A percentile compares a stretch with the other conserved stretches of the same genome.
phyloP scores from a whole-genome alignment of 2,888 invertebrate species.

The Mesodorylaimus sp. region DNA sequence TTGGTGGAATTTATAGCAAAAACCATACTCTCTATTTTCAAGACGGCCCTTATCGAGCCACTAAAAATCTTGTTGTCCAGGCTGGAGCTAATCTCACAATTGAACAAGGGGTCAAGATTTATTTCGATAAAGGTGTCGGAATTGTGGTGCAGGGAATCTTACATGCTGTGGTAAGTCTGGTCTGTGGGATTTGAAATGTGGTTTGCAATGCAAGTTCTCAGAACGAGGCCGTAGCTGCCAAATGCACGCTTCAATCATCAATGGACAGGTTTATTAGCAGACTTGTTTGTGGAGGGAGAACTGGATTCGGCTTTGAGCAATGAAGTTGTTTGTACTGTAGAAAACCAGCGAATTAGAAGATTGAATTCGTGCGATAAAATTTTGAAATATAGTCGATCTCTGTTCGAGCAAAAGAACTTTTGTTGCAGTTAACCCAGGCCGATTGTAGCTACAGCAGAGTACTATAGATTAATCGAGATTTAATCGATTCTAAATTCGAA shows the following conservation, averaged over 20 bases:
- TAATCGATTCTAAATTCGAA: too few species aligned
- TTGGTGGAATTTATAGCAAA: slow-evolving; percentile 23
- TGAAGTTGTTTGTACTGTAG: too few species aligned
- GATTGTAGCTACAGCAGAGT: too few species aligned
- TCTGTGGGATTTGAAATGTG: slow-evolving; percentile 11
- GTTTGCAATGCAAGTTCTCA: not conserved
- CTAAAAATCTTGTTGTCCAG: slow-evolving; percentile 49
- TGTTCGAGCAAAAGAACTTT: too few species aligned
- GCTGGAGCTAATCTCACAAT: slow-evolving; percentile 58
- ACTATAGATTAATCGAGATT: too few species aligned
- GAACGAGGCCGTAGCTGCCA: not conserved
- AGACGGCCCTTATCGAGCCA: slow-evolving; percentile 24
- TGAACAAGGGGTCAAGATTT: slow-evolving; percentile 70
- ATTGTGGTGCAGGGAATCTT: slow-evolving; percentile 76
- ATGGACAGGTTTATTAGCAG: not conserved
- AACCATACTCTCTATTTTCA: slow-evolving; percentile 24
- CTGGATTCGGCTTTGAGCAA: too few species aligned
- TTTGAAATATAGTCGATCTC: too few species aligned
- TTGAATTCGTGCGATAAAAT: too few species aligned
- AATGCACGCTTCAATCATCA: too few species aligned
- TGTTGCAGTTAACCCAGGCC: too few species aligned
- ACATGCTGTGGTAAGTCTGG: slow-evolving; percentile 55
- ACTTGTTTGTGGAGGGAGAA: not conserved
- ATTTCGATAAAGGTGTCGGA: slow-evolving; percentile 76
- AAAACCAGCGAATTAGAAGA: too few species aligned